Evolutionary conservation across 2,797 vertebrate species (phyloP), one percentile per base, ranked within the genome.

Genomic region (Adrianichthys oophorus): DNA sequence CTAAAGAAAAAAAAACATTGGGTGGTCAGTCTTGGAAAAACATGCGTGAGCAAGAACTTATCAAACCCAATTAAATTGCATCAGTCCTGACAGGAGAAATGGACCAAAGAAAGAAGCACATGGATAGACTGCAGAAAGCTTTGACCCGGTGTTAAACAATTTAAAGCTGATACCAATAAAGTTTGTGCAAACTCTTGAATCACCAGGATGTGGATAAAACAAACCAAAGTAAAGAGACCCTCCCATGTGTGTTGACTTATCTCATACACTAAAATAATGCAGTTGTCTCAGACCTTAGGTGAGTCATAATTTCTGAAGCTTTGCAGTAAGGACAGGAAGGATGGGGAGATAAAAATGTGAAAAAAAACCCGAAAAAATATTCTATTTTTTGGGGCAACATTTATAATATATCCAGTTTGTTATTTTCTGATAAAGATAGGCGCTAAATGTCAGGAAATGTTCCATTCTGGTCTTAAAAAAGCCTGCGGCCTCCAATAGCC

Each of bases 51-150:
- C 19, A 49, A 48, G 21, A 40, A 10, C 37, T 48, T 23, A 3
- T 24, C 18, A 42, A 43, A 48, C 43, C 32, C 23, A 44, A 47
- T 53, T 41, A 41, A 41, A 44, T 41, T 62, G 32, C 19, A n/a
- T 57, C 21, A 23, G 32, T 47, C 41, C 48, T 65, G 54, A 48
- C 41, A 41, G 32, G n/a, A 51, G 48, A 43, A 51, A 45, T 48
- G 19, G 47, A 65, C 54, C 54, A 37, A 46, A n/a, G 16, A 46
- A 19, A 57, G 7, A 18, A 37, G 56, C 18, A 23, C 32, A 44
- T 37, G 10, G 24, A 48, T 43, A 32, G 32, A 37, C 23, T 32
- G 48, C 16, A 7, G 8, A 53, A 48, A 47, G n/a, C 17, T 48
- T 51, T 46, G 42, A 46, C 24, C 15, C 18, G 23, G 24, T 29